A percentile compares a stretch with the other conserved stretches of the same genome.
phyloP scores from a whole-genome alignment of 1,140 invertebrate genomes.

The Nixonia krombeini region DNA sequence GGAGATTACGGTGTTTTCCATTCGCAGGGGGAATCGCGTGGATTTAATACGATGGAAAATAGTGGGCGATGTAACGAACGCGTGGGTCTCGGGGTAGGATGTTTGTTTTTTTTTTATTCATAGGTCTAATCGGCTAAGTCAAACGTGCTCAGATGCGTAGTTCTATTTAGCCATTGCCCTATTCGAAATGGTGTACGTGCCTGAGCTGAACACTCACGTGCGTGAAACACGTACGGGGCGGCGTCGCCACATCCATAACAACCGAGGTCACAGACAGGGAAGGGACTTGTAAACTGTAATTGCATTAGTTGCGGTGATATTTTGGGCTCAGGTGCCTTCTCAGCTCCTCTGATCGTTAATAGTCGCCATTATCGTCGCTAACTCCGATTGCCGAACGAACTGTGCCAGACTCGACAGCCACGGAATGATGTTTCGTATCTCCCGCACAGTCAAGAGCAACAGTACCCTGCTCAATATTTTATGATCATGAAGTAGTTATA shows the following conservation, averaged over 20 bases:
- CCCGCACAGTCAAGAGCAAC: no score
- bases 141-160: conserved; percentile 33
- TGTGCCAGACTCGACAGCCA: no score
- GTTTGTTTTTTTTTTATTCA: no score
- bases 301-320: conserved; percentile 71
- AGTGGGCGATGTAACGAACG: no score
- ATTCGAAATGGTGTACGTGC: conserved; percentile 14
- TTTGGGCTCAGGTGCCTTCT: conserved; percentile 69
- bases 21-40: no score
- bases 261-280: conserved; percentile 40
- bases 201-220: conserved; percentile 29
- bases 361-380: conserved; percentile 66
- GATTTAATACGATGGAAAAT: no score
- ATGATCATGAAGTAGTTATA: no score
- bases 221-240: conserved; percentile 3
- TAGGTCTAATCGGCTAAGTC: not conserved
- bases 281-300: conserved; percentile 71
- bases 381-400: conserved; percentile 37
- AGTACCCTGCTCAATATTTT: not conserved
- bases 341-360: conserved; percentile 66
- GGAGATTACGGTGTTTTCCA: no score
- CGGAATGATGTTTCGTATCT: no score
- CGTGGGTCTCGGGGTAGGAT: no score
- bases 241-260: conserved; percentile 22
- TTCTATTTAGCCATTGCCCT: conserved; percentile 24